Evolutionary conservation across 2,797 vertebrate species (phyloP).

Genomic region (Pipistrellus nathusii): DNA sequence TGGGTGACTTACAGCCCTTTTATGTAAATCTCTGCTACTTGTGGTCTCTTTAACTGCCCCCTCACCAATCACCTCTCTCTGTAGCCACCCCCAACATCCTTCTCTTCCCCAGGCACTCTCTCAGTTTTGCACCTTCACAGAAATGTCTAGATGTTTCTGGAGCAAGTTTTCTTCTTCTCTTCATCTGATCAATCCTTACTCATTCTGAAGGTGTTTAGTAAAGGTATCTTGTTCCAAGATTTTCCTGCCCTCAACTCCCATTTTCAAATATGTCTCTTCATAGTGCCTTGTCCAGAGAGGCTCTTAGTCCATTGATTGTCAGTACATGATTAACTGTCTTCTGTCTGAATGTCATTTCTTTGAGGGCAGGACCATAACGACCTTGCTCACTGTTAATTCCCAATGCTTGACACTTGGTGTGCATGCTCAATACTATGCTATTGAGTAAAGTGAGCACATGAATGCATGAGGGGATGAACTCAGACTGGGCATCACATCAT

Average conservation of each 20-base stretch:
- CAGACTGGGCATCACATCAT: not conserved
- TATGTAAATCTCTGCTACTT: not conserved
- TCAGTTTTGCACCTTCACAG: not conserved
- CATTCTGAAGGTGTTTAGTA: not conserved
- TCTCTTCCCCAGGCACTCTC: not conserved
- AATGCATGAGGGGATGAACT: not conserved
- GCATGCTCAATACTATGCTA: not conserved
- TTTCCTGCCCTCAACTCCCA: not conserved
- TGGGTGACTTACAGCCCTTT: not conserved
- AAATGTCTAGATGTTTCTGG: conserved; percentile 12
- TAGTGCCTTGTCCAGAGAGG: not conserved
- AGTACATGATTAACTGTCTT: not conserved
- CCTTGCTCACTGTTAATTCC: not conserved
- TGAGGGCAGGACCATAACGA: not conserved
- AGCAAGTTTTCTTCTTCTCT: not conserved
- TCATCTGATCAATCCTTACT: not conserved
- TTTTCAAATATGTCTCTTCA: not conserved
- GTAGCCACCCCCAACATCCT: not conserved
- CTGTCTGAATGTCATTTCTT: not conserved
- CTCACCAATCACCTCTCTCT: not conserved
- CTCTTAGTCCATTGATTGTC: not conserved
- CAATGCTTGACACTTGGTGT: not conserved
- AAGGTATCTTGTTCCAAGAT: not conserved
- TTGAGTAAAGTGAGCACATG: not conserved
- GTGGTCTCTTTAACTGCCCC: not conserved